Base-by-base conservation (phyloP, 2,113 vertebrate genomes). In the Ifrita kowaldi region DNA sequence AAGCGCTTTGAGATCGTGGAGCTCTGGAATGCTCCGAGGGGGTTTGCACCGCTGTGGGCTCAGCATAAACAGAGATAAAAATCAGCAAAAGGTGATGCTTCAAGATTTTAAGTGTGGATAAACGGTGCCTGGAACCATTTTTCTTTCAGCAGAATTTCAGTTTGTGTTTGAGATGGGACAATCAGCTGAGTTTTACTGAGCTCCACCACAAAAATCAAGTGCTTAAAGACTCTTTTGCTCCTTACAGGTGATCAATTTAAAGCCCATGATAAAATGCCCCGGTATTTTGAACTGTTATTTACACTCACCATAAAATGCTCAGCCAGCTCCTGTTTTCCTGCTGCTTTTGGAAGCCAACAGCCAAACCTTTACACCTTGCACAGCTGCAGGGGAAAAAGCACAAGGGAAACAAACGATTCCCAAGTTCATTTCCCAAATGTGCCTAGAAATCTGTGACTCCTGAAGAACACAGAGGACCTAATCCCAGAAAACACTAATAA, bases 1-100 rank as follows among this genome's bases (percentile, higher is more conserved):
- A 3, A 28, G 16, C 1, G 3, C 2, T n/a, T 27, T 11, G 41
- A 41, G 44, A 5, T 5, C 0, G 3, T 0, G 52, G 28, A 49
- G 60, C 39, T 35, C 21, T 7, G 62, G 6, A 56, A 19, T 10
- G 77, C 67, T 62, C 60, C 7, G 3, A 5, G 22, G 6, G 30
- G 55, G 4, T 16, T 67, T 84, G 68, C 80, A 21, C 18, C 3
- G 1, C 68, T 30, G 1, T 1, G 42, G 77, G 37, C 22, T 50
- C 77, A 11, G 37, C 10, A 1, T 1, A 19, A 74, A 26, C 22
- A 13, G 33, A 16, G 23, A 23, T 1, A 23, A 16, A 60, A 81
- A 28, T 2, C 53, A 14, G 73, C n/a, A 12, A 44, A 59, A 57
- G 37, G 16, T 3, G 41, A 6, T 7, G 32, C 28, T 74, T 57